Evolutionary conservation across 2,888 invertebrate species (phyloP).

Genomic region (Meloe dianella): DNA sequence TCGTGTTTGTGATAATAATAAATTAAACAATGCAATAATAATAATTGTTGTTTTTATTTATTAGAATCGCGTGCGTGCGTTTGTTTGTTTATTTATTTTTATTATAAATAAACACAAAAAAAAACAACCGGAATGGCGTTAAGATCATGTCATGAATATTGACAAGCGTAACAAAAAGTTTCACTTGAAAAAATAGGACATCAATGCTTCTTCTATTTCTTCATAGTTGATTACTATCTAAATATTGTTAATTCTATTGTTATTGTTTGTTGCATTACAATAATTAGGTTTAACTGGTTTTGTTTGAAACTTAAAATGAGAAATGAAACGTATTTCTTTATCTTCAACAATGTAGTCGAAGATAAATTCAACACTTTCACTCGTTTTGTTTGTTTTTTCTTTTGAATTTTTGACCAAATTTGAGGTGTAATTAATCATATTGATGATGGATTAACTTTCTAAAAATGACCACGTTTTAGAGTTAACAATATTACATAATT

Average conservation of each 20-base stretch:
- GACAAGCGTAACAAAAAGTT: neutral
- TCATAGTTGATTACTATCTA: slow-evolving; percentile 5
- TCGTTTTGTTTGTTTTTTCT: too few relatives aligned
- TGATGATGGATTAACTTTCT: neutral
- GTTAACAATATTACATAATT: neutral
- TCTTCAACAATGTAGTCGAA: too few relatives aligned
- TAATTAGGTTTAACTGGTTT: too few relatives aligned
- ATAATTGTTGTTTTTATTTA: neutral
- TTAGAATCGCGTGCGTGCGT: neutral
- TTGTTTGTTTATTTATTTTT: neutral
- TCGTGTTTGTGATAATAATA: neutral
- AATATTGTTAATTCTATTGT: slow-evolving; percentile 6
- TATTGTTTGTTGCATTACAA: too few relatives aligned
- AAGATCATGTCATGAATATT: neutral
- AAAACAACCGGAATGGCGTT: neutral
- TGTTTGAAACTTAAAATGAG: too few relatives aligned
- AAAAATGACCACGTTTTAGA: neutral
- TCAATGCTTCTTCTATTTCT: neutral
- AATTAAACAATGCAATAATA: neutral
- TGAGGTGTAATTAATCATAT: neutral
- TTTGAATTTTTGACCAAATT: too few relatives aligned
- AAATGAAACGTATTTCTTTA: too few relatives aligned
- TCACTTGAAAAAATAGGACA: slow-evolving; percentile 1
- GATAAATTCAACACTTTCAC: too few relatives aligned
- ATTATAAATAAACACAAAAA: neutral